A percentile compares a stretch with the other conserved stretches of the same genome.
Conservation (phyloP, 2,113 vertebrate species). For the Syngnathus typhle region DNA sequence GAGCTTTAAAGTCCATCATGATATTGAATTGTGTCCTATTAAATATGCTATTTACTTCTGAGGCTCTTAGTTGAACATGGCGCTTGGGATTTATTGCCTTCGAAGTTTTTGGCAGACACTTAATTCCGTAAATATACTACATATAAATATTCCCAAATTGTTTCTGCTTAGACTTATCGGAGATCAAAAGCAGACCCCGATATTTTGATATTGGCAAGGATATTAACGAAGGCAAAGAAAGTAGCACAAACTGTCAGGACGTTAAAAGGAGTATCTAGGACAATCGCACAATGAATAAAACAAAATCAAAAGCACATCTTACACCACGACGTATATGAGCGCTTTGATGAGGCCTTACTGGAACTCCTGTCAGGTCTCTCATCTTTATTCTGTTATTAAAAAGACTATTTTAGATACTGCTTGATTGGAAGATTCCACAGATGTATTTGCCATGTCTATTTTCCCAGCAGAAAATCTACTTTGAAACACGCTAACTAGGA, state of each 20-base stretch:
- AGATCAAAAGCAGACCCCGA: constrained; percentile 17
- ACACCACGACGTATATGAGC: background rate
- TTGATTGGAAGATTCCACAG: background rate
- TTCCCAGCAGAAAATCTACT: constrained; percentile 25
- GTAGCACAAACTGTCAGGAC: constrained; percentile 26
- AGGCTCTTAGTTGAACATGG: too few relatives aligned
- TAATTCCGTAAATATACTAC: background rate
- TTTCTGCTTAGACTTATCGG: background rate
- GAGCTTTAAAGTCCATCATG: too few relatives aligned
- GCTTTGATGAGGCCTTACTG: constrained; percentile 31
- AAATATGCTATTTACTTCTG: background rate
- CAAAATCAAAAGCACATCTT: constrained; percentile 25
- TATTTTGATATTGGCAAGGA: constrained; percentile 4
- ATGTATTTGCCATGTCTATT: constrained; percentile 2
- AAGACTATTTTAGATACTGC: constrained; percentile 9
- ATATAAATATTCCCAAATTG: background rate
- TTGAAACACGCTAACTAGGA: constrained; percentile 41
- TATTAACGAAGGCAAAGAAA: constrained; percentile 13
- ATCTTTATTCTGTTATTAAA: constrained; percentile 7
- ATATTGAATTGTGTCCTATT: too few relatives aligned
- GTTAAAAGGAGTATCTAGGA: constrained; percentile 31
- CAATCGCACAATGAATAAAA: constrained; percentile 39
- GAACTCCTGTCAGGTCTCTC: constrained; percentile 2
- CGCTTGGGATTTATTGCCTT: background rate
- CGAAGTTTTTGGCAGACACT: background rate